Evolutionary conservation across 1,140 invertebrate species (phyloP).

Genomic region (Drosophila mauritiana): DNA sequence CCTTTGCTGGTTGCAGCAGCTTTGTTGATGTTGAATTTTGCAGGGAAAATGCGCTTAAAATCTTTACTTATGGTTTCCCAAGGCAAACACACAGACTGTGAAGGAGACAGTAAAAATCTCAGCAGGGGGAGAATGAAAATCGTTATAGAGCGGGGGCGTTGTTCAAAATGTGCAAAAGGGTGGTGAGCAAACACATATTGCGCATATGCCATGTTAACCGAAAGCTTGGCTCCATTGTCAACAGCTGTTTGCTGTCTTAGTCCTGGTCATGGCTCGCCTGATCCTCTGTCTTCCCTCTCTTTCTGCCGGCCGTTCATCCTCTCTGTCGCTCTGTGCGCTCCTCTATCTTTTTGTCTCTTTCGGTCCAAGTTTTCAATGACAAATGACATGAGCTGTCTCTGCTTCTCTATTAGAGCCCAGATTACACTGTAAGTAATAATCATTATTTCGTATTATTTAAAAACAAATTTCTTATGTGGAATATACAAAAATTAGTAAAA

Average conservation of each 20-base stretch:
- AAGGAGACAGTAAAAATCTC: conserved; percentile 39
- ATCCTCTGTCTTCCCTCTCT: conserved; percentile 3
- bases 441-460: neutral
- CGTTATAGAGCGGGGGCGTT: neutral
- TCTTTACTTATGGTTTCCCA: conserved; percentile 75
- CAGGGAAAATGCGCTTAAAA: conserved; percentile 71
- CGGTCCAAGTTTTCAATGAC: conserved; percentile 72
- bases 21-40: conserved; percentile 59
- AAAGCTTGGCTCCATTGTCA: conserved; percentile 78
- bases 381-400: conserved; percentile 64
- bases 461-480: neutral
- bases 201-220: conserved; percentile 79
- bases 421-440: neutral
- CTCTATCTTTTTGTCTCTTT: conserved; percentile 10
- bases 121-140: conserved; percentile 14
- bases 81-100: conserved; percentile 41
- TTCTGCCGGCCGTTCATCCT: neutral
- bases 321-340: neutral
- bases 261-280: conserved; percentile 33
- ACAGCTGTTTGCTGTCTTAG: conserved; percentile 73
- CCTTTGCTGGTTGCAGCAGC: conserved; percentile 33
- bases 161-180: neutral
- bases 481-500: neutral
- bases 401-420: conserved; percentile 15
- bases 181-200: conserved; percentile 75